Evolutionary conservation across 2,888 invertebrate genomes (phyloP), one percentile per base, ranked within the genome.

Genomic region (Phlogophora meticulosa): DNA sequence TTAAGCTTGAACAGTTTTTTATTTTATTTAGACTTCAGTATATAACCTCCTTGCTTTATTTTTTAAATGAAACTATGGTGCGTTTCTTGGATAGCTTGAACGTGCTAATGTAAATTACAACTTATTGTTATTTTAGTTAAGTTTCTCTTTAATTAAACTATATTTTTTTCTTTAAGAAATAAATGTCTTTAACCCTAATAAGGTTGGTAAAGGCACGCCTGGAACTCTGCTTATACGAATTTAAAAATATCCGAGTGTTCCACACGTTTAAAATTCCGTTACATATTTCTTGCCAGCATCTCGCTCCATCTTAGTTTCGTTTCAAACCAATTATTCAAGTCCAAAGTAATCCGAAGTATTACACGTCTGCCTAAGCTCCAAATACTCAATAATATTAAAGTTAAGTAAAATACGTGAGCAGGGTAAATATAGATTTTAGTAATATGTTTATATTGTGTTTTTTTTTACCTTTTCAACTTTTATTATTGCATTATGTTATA

Each of bases 251-350:
- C 40, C 34, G 28, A 57, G 51, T 58, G 36, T 38, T 17, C 28
- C 28, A 36, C n/a, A 22, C 17, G 45, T 28, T 75, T 60, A 45
- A 75, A 64, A 75, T 60, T 64, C 59, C 32, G 42, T 32, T 56
- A 69, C 48, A 57, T 53, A 36, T 69, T 46, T 75, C 51, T 64
- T 64, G 15, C 56, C 24, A 60, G 52, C 51, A 48, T 57, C 22
- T 51, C 59, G 38, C n/a, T 74, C 60, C 52, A 57, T 74, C 73
- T 66, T 72, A 51, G 63, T 68, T 57, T 64, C 63, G 43, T 59
- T 69, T 69, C 40, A 11, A 74, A 22, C 63, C 52, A 69, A 64
- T 64, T 69, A 74, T 69, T 75, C 48, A 64, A 64, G 40, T 60
- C 13, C 5, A 61, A 64, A 75, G 59, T 56, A 42, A 32, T 53